Evolutionary conservation across 2,888 invertebrate genomes (phyloP), one percentile per base, ranked within the genome.

Genomic region (Gibbula magus): DNA sequence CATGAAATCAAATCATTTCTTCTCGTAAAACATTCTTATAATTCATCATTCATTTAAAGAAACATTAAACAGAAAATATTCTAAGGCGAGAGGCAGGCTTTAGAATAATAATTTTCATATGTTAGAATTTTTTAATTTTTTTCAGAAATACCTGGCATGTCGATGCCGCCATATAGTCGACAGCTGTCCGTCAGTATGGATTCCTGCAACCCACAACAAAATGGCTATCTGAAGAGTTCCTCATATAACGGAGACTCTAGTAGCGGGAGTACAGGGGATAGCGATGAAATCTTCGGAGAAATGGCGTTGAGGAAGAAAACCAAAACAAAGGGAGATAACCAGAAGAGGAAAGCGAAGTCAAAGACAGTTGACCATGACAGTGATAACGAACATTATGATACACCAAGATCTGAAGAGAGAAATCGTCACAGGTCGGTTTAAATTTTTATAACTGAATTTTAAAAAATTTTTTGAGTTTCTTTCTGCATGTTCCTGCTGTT

Each of bases 281-380:
- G 88, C 73, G 88, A 88, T 78, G 89, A 89, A 53, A 84, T 88
- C 25, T 87, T 86, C 75, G 84, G 83, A 8, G 83, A 86, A 4
- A 84, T 84, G 22, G 32, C 13, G 18, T 22, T 56, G 8, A 54
- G 35, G 29, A 52, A 39, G 29, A 39, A 22, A 32, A 51, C 32
- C 20, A 67, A 53, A 39, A 25, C 61, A 16, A 32, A 67, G 67
- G 67, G 66, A 32, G 39, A 75, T 39, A 67, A 67, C 25, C 51
- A 39, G 70, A 78, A 78, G 70, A 25, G 39, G 52, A 45, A 51
- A 22, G 16, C 52, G 52, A 78, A 52, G 29, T 25, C 52, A 32
- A 20, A 53, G 16, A 78, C 32, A 35, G 53, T 76, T 53, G 70
- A 78, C n/a, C 45, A 70, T 7, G 78, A 78, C 67, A 70, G 70